phyloP scores from a whole-genome alignment of 1,140 invertebrate species.

The Tetramorium alpestre region DNA sequence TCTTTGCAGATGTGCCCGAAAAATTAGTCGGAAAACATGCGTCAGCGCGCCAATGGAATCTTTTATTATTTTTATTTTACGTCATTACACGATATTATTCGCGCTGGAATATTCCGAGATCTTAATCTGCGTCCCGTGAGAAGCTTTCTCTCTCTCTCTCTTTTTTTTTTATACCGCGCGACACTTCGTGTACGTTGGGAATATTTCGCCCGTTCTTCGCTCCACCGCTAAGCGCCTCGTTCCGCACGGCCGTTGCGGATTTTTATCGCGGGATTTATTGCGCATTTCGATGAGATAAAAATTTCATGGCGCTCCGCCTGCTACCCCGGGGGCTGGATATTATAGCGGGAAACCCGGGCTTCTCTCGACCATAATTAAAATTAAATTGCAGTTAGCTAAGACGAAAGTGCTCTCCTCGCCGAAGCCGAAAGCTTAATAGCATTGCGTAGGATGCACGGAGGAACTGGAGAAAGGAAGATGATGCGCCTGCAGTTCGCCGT shows the following conservation, averaged over 20 bases:
- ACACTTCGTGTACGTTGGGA: not conserved
- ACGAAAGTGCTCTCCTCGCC: slow-evolving; percentile 55
- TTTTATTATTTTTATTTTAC: not conserved
- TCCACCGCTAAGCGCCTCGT: not conserved
- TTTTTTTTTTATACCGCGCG: not conserved
- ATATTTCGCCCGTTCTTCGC: not conserved
- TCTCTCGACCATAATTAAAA: slow-evolving; percentile 55
- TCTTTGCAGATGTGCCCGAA: not conserved
- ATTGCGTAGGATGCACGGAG: slow-evolving; percentile 42
- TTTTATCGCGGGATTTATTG: slow-evolving; percentile 60
- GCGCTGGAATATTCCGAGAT: not conserved
- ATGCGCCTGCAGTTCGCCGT: slow-evolving; percentile 7
- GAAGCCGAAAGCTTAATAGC: slow-evolving; percentile 56
- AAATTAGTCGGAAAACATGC: not conserved
- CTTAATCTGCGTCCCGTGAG: not conserved
- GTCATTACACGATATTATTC: not conserved
- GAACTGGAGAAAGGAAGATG: slow-evolving; percentile 43
- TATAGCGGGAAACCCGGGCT: slow-evolving; percentile 37
- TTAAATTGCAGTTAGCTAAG: slow-evolving; percentile 62
- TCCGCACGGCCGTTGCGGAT: slow-evolving; percentile 9
- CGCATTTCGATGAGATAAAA: slow-evolving; percentile 60
- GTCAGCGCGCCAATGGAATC: not conserved
- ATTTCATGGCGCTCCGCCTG: slow-evolving; percentile 47
- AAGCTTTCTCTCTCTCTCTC: not conserved
- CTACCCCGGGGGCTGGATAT: slow-evolving; percentile 33